Evolutionary conservation across 2,888 invertebrate species (phyloP).

Genomic region (Galerucella pusilla): DNA sequence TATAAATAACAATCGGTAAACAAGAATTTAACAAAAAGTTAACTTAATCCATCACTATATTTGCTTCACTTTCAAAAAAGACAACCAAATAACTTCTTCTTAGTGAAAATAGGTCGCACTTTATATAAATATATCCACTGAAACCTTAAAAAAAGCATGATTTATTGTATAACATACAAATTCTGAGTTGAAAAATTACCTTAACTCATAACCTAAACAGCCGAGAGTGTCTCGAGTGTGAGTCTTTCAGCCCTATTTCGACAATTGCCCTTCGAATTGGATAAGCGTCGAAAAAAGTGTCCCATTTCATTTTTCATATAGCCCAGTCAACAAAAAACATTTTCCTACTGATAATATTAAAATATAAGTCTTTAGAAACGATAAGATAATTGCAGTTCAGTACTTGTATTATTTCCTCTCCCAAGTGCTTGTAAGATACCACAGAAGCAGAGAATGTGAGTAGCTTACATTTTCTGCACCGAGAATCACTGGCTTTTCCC

Average conservation of each 20-base stretch:
- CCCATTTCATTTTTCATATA: constrained; percentile 26
- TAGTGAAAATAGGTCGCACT: constrained; percentile 6
- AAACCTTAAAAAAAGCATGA: constrained; percentile 20
- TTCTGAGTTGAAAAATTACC: constrained; percentile 31
- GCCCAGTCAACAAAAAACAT: constrained; percentile 19
- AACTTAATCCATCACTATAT: too few species aligned
- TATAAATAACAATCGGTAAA: too few species aligned
- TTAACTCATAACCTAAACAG: constrained; percentile 34
- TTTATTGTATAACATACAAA: constrained; percentile 31
- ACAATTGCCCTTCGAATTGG: constrained; percentile 33
- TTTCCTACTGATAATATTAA: too few species aligned
- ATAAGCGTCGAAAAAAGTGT: constrained; percentile 23
- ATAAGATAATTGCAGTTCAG: too few species aligned
- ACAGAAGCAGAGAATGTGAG: too few species aligned
- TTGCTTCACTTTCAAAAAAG: neutral
- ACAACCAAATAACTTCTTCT: neutral
- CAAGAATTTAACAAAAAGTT: too few species aligned
- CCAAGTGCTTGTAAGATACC: too few species aligned
- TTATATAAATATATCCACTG: constrained; percentile 9
- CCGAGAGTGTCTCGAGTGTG: constrained; percentile 23
- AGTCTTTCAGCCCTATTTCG: constrained; percentile 20
- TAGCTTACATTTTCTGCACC: too few species aligned
- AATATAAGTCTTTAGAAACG: neutral
- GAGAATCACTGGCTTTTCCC: too few species aligned
- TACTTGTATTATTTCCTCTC: too few species aligned